These are phyloP conservation scores for Dendropsophus ebraccatus DNA, from an alignment of 2,113 vertebrate genomes.

Conservation along the genomic window DNA sequence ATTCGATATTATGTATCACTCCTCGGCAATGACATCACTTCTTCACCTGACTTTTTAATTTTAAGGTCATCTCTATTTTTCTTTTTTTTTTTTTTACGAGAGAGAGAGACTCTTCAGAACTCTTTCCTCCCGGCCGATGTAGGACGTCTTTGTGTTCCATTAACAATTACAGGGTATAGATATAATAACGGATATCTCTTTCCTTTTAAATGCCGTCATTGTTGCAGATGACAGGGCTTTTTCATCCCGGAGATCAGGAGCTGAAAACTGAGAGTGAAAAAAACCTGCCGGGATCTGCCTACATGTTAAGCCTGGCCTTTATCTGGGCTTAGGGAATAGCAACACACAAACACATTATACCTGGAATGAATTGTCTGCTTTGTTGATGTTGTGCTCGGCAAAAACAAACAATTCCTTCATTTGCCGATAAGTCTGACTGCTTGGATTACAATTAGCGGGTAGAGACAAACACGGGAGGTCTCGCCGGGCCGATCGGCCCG, in stretches of 20 bases:
- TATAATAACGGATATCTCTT: constrained; percentile 22
- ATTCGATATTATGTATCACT: background rate
- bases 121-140: background rate
- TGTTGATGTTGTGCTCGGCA: constrained; percentile 3
- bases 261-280: constrained; percentile 27
- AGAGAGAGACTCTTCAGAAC: background rate
- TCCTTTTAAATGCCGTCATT: constrained; percentile 17
- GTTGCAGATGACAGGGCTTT: constrained; percentile 28
- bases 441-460: constrained; percentile 1
- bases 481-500: background rate
- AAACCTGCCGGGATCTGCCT: constrained; percentile 3
- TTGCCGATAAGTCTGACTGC: constrained; percentile 11
- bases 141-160: constrained; percentile 2
- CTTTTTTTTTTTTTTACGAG: too few species aligned
- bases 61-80: background rate
- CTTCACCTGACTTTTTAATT: background rate
- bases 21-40: background rate
- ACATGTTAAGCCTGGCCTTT: constrained; percentile 22
- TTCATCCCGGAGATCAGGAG: constrained; percentile 17
- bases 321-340: constrained; percentile 18
- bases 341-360: constrained; percentile 46
- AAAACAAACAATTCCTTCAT: constrained; percentile 41
- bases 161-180: background rate
- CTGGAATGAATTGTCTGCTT: constrained; percentile 10
- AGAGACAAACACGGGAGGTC: background rate